Base-by-base conservation (phyloP, 1,140 invertebrate genomes). In the Penaeus japonicus region DNA sequence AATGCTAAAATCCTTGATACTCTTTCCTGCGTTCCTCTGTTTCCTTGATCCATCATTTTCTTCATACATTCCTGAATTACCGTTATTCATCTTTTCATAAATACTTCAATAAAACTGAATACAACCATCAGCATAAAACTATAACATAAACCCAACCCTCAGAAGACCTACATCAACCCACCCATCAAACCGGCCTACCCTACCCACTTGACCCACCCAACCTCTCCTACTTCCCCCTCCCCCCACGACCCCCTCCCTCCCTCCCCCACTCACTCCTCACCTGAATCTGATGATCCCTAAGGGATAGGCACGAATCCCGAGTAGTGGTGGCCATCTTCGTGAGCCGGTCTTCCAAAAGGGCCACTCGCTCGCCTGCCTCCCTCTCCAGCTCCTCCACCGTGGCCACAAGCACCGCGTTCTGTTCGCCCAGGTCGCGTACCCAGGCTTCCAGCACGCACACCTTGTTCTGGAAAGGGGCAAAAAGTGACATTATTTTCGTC, bases 351-450 rank as follows among this genome's bases (percentile, higher is more conserved):
- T 90, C 87, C 12, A 90, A 85, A 24, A 90, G 88, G 15, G 90
- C 81, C 2, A 90, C 90, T 20, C 90, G 54, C 4, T 83, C 55
- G 20, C 82, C 87, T 1, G 90, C 90, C 87, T 90, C 90, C 15
- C 86, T 59, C 65, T 90, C 90, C 62, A 90, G 65, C 57, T 90
- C 90, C 82, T 89, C 90, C 30, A 90, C 88, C 15, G 90, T 89
- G 47, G 80, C 80, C 20, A 90, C 90, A 85, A 90, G 62, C 32
- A 90, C 82, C 15, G 87, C 84, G 54, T 90, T 90, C 82, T 90
- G 90, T 53, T 90, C 90, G 39, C 90, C 90, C 20, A 90, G 85
- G 65, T 90, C 90, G 17, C 85, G 81, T n/a, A 90, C 82, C 90
- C 90, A 90, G 18, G 79, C 77, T 83, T 90, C 88, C 82, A 90